Evolutionary conservation across 2,888 invertebrate species (phyloP), one percentile per base, ranked within the genome.

Genomic region (Microctonus aethiopoides): DNA sequence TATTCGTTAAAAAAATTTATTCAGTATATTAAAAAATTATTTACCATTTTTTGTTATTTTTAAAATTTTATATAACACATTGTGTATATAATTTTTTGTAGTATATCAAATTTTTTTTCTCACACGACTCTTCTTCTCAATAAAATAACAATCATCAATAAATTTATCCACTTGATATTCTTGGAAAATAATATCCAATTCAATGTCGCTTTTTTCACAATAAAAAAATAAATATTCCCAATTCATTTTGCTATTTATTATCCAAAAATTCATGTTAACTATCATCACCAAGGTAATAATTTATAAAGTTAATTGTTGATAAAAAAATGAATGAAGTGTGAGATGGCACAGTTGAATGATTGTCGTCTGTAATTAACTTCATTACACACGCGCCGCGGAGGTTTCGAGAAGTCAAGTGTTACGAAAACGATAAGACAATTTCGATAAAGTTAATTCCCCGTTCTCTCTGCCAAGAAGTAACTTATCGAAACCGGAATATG

Each of bases 381-480:
- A 52, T 63, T 59, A 57, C 61, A 56, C 72, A 67, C 54, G 51
- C 39, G 9, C 60, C 63, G 59, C 41, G 67, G 63, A 63, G 72
- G 68, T 71, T 72, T 74, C 69, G 70, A 72, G 70, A 75, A 77
- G 74, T 72, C 75, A 72, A 77, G 72, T 74, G 74, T 74, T 73
- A 73, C 72, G 74, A 20, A 73, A 74, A 75, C 75, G 78, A 79
- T 79, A 79, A 79, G 77, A 76, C 62, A 77, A 76, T 74, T 77
- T 73, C 68, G 74, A 74, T 75, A 75, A 69, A 78, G 74, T 78
- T 75, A 67, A 73, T 75, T 68, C 68, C n/a, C 59, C 69, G 68
- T 51, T 69, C 68, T 68, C 67, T 59, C 66, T 54, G 62, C 63
- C 69, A 67, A 29, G 39, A 60, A 59, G 26, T 41, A 60, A 65